A percentile compares a stretch with the other conserved stretches of the same genome.
These are phyloP conservation scores for Telenomus remus DNA, from an alignment of 1,140 invertebrate species.

Conservation along the genomic window DNA sequence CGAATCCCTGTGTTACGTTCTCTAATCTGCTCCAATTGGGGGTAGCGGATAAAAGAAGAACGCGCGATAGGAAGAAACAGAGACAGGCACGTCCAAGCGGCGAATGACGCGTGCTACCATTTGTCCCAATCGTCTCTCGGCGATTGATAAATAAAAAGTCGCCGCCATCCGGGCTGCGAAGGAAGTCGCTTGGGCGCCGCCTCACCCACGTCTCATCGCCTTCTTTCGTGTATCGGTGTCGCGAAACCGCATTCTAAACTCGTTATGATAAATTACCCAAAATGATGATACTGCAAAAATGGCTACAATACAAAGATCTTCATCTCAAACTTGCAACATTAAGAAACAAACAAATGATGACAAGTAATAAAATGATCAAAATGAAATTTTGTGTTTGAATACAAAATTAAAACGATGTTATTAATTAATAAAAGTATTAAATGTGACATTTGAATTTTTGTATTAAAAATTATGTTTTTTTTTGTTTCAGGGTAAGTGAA, in stretches of 20 bases:
- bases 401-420: not conserved
- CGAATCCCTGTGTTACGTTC: slow-evolving; percentile 70
- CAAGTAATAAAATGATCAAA: no score
- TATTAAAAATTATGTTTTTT: not conserved
- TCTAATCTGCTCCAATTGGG: slow-evolving; percentile 72
- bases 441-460: not conserved
- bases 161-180: slow-evolving; percentile 66
- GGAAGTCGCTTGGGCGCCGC: slow-evolving; percentile 56
- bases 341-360: no score
- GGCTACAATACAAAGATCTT: no score
- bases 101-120: slow-evolving; percentile 73
- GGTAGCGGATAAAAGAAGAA: slow-evolving; percentile 63
- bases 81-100: slow-evolving; percentile 56
- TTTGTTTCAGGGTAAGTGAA: no score
- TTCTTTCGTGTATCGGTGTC: not conserved
- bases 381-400: no score
- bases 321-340: no score
- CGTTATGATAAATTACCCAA: not conserved
- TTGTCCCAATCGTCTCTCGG: slow-evolving; percentile 71
- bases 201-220: slow-evolving; percentile 36
- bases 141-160: slow-evolving; percentile 72
- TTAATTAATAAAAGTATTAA: not conserved
- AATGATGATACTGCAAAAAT: no score
- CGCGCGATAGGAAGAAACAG: slow-evolving; percentile 52
- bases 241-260: not conserved